Evolutionary conservation across 2,797 vertebrate genomes (phyloP).

Genomic region (Setipinna tenuifilis): DNA sequence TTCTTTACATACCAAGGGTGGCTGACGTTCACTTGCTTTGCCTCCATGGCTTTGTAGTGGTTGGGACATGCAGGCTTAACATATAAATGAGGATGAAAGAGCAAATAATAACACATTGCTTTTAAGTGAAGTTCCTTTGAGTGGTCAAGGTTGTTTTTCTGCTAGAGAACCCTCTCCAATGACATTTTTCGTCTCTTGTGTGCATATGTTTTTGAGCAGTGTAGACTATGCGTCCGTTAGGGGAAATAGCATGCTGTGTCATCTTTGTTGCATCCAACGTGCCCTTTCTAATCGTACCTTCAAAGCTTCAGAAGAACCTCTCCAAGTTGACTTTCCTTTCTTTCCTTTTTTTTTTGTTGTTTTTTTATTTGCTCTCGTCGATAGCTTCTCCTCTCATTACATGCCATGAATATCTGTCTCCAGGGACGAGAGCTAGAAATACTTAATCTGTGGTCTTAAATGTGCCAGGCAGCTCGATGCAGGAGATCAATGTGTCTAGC

Average conservation of each 20-base stretch:
- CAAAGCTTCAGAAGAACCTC: constrained; percentile 42
- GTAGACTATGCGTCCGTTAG: no score
- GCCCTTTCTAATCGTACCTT: constrained; percentile 13
- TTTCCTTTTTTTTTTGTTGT: constrained; percentile 16
- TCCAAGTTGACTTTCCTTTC: neutral
- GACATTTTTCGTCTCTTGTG: no score
- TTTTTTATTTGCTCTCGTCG: constrained; percentile 37
- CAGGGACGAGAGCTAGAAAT: constrained; percentile 52
- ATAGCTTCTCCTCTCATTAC: constrained; percentile 56
- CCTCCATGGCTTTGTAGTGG: neutral
- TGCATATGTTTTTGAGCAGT: no score
- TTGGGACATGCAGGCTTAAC: neutral
- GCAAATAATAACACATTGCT: neutral
- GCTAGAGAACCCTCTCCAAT: no score
- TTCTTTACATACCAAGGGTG: neutral
- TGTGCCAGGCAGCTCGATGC: constrained; percentile 41
- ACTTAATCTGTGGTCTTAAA: constrained; percentile 60
- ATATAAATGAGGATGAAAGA: neutral
- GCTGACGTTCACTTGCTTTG: neutral
- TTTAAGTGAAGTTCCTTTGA: no score
- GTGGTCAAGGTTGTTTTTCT: no score
- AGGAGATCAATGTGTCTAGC: constrained; percentile 60
- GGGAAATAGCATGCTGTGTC: neutral
- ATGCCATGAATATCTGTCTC: constrained; percentile 41
- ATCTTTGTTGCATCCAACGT: neutral